Percentiles rank a stretch among this genome's conserved stretches.
These are phyloP conservation scores for Bradypodion pumilum DNA, from an alignment of 2,797 vertebrate species.

Conservation along the genomic window DNA sequence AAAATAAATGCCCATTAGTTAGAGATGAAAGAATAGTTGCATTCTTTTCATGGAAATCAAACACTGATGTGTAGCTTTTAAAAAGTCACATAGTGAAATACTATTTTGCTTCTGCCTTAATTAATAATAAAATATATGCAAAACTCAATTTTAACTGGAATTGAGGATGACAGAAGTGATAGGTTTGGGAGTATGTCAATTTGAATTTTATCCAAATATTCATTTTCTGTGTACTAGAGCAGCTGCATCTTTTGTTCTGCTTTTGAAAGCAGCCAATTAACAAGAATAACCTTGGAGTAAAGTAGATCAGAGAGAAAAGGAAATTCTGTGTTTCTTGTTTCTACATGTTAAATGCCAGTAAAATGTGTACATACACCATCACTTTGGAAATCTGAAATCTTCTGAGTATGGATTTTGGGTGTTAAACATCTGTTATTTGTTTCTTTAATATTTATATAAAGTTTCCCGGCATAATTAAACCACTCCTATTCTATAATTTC, in stretches of 20 bases:
- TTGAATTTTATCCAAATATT: slow-evolving; percentile 48
- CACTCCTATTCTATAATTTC: slow-evolving; percentile 5
- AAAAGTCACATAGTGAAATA: slow-evolving; percentile 26
- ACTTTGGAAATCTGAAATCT: background rate
- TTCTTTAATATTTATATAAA: slow-evolving; percentile 4
- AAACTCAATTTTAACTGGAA: slow-evolving; percentile 43
- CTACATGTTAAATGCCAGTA: background rate
- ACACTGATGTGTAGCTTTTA: background rate
- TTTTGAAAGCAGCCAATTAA: slow-evolving; percentile 16
- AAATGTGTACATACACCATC: background rate
- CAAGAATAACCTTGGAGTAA: slow-evolving; percentile 2
- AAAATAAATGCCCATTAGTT: background rate
- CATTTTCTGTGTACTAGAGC: slow-evolving; percentile 30
- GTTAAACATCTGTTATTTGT: background rate
- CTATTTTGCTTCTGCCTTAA: slow-evolving; percentile 32
- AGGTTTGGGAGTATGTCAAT: slow-evolving; percentile 31
- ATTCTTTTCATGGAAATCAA: background rate
- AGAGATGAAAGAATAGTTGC: background rate
- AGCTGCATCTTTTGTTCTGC: slow-evolving; percentile 20
- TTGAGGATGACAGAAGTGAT: slow-evolving; percentile 47
- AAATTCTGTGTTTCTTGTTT: background rate
- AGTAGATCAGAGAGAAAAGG: slow-evolving; percentile 1
- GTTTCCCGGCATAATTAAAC: background rate
- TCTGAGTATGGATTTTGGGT: background rate
- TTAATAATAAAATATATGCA: slow-evolving; percentile 24